Evolutionary conservation across 1,140 invertebrate species (phyloP), one percentile per base, ranked within the genome.

Genomic region (Aphelenchoides fujianensis): DNA sequence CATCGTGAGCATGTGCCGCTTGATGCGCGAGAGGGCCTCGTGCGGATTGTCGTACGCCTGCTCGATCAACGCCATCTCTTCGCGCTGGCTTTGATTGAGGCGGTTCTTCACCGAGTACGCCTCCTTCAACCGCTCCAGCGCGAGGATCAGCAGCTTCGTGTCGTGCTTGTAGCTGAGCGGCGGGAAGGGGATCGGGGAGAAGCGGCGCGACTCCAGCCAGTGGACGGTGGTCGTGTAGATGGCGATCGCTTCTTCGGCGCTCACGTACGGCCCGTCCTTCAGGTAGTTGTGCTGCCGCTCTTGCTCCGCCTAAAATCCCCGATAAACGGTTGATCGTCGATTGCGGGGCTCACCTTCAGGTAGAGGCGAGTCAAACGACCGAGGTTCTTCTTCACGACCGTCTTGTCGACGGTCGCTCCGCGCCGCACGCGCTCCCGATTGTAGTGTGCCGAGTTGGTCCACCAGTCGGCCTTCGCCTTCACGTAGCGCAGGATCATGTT

Each of bases 391-490:
- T 99, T 99, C 85, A 96, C 98, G 0, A 99, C 97, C 0, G 97
- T 99, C 86, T 99, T 99, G 85, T 99, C 96, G 23, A 98, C 95
- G 27, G 88, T 88, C 16, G 88, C 88, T 3, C 88, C 88, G 68
- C 88, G 80, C 32, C 88, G 72, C 68, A 88, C 88, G 74, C 97
- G 88, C 86, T 99, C 97, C 30, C 97, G 89, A 87, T 99, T 99
- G 85, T 99, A 99, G 87, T 99, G 97, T 1, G 96, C 96, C 0
- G 97, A 99, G 85, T 98, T 99, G 0, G 97, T 99, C 97, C 97
- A 99, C 97, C 97, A 99, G 86, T 99, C 97, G 0, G 97, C 96
- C 85, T 99, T 99, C 90, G 98, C 98, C 86, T 99, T 99, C 0
- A 99, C 96, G 85, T 98, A 99, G 52, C 97, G 89, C 23, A 99